A percentile compares a stretch with the other conserved stretches of the same genome.
Evolutionary conservation across 2,888 invertebrate genomes (phyloP).

Genomic region (Phaonia tiefii): DNA sequence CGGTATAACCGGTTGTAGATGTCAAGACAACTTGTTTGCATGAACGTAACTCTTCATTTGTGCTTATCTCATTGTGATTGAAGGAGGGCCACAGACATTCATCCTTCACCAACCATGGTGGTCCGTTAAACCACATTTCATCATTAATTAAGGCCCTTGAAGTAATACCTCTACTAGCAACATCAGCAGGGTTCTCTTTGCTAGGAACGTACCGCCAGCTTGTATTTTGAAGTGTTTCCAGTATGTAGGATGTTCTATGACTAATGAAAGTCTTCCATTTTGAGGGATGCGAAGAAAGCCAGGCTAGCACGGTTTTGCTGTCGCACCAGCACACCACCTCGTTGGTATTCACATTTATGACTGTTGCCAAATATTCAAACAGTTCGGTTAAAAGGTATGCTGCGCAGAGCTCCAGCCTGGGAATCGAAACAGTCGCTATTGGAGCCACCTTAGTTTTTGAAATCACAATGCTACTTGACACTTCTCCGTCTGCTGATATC

Average conservation of each 20-base stretch:
- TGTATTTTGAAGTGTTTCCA: neutral
- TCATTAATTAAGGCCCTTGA: neutral
- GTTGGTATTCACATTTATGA: neutral
- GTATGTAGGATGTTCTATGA: too few relatives aligned
- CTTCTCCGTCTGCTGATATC: too few relatives aligned
- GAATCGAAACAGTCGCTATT: too few relatives aligned
- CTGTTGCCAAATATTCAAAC: too few relatives aligned
- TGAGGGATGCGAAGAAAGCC: too few relatives aligned
- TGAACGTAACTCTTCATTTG: too few relatives aligned
- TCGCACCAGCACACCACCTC: slow-evolving; percentile 35
- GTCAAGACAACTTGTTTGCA: neutral
- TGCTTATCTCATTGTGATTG: slow-evolving; percentile 7
- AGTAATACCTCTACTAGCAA: slow-evolving; percentile 28
- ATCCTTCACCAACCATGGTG: too few relatives aligned
- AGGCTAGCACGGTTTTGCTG: slow-evolving; percentile 39
- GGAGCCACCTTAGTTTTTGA: slow-evolving; percentile 40
- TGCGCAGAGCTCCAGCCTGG: slow-evolving; percentile 42
- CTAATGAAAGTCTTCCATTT: slow-evolving; percentile 45
- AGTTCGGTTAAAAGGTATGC: slow-evolving; percentile 6
- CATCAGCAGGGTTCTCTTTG: slow-evolving; percentile 25
- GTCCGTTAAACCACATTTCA: slow-evolving; percentile 31
- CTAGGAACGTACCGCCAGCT: slow-evolving; percentile 38
- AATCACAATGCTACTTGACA: slow-evolving; percentile 19
- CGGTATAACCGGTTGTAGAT: neutral
- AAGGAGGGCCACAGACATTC: neutral